Evolutionary conservation across 2,113 vertebrate genomes (phyloP).

Genomic region (Blennius ocellaris): DNA sequence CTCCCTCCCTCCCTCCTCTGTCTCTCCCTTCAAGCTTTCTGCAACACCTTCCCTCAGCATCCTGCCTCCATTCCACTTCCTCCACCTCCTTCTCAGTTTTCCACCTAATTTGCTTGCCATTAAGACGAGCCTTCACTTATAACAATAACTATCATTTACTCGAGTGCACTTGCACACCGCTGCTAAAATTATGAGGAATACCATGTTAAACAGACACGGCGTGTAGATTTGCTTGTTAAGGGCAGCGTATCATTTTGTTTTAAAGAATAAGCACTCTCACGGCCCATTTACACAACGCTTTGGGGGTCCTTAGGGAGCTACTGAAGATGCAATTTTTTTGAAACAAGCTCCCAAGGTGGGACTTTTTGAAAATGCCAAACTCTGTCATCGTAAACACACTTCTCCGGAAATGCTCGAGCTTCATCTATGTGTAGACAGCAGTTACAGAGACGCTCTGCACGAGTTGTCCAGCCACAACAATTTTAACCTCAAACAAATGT

Average conservation of each 20-base stretch:
- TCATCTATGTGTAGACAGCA: too few relatives aligned
- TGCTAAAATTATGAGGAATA: not conserved
- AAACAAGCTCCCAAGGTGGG: too few relatives aligned
- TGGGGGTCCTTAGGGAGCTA: too few relatives aligned
- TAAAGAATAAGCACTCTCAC: not conserved
- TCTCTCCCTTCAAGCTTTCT: conserved; percentile 57
- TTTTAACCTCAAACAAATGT: too few relatives aligned
- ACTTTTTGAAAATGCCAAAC: too few relatives aligned
- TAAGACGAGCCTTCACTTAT: conserved; percentile 9
- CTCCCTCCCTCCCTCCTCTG: conserved; percentile 12
- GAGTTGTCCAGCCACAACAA: too few relatives aligned
- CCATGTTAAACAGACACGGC: not conserved
- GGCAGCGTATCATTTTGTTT: not conserved
- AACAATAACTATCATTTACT: conserved; percentile 17
- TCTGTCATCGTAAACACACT: too few relatives aligned
- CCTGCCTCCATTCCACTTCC: conserved; percentile 42
- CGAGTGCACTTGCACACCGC: not conserved
- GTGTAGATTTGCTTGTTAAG: not conserved
- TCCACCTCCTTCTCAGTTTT: conserved; percentile 20
- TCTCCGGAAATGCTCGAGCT: too few relatives aligned
- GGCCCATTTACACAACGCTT: too few relatives aligned
- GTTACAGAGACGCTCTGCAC: too few relatives aligned
- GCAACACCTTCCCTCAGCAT: conserved; percentile 69
- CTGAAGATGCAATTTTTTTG: too few relatives aligned
- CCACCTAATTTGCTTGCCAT: conserved; percentile 26